phyloP scores from a whole-genome alignment of 2,888 invertebrate species.

The Chloromyia formosa region DNA sequence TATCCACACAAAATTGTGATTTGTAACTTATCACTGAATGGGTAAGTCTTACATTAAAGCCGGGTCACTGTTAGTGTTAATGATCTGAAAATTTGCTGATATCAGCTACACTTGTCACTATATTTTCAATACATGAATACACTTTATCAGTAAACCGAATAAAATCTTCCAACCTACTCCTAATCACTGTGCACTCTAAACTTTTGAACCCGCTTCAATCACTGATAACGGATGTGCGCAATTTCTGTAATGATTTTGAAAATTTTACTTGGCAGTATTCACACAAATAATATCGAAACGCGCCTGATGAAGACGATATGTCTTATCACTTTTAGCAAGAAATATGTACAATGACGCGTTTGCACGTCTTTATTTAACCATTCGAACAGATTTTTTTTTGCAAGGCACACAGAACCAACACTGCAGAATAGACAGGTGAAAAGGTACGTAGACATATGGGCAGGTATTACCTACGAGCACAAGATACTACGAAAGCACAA shows the following conservation, averaged over 20 bases:
- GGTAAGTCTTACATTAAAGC: too few relatives aligned
- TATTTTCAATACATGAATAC: too few relatives aligned
- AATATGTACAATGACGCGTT: conserved; percentile 8
- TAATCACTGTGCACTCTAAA: conserved; percentile 38
- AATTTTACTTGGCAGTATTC: too few relatives aligned
- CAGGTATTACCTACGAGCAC: neutral
- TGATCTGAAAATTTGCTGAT: too few relatives aligned
- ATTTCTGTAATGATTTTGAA: neutral
- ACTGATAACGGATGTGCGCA: conserved; percentile 30
- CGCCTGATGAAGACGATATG: conserved; percentile 19
- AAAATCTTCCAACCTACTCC: neutral
- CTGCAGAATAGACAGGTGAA: neutral
- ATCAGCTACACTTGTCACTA: too few relatives aligned
- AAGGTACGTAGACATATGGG: too few relatives aligned
- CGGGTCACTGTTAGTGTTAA: too few relatives aligned
- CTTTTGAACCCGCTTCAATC: conserved; percentile 12
- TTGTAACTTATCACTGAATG: too few relatives aligned
- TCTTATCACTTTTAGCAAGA: neutral
- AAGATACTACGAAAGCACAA: too few relatives aligned
- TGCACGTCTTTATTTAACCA: neutral
- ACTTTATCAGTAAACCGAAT: too few relatives aligned
- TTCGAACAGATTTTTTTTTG: neutral
- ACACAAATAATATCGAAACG: neutral
- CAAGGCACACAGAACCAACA: too few relatives aligned
- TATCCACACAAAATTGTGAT: too few relatives aligned